Conservation (phyloP, 2,797 vertebrate species). For the Philypnodon macrostomus region DNA sequence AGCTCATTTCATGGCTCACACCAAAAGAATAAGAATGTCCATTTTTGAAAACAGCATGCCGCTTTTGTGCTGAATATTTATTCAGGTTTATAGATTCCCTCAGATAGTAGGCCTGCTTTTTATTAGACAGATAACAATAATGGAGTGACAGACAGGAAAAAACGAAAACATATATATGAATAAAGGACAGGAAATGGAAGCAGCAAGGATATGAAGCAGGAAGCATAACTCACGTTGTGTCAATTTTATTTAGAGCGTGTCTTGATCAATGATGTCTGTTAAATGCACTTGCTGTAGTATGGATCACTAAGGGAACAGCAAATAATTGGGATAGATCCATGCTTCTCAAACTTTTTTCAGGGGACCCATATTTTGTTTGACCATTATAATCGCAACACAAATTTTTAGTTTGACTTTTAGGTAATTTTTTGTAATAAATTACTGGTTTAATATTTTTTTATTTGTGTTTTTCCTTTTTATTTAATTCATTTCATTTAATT, state of each 20-base stretch:
- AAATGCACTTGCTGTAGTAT: background rate
- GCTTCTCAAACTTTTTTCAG: too few relatives aligned
- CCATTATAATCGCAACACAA: too few relatives aligned
- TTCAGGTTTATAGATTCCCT: background rate
- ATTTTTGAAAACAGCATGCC: background rate
- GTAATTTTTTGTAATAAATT: too few relatives aligned
- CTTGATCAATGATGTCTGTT: background rate
- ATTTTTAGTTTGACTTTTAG: too few relatives aligned
- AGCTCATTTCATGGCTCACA: slow-evolving; percentile 36
- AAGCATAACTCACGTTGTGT: background rate
- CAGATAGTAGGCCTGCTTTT: background rate
- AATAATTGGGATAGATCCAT: too few relatives aligned
- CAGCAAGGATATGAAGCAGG: background rate
- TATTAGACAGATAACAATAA: background rate
- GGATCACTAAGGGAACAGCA: too few relatives aligned
- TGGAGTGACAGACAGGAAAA: too few relatives aligned
- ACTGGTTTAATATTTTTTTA: too few relatives aligned
- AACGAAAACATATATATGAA: background rate
- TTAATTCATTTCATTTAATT: too few relatives aligned
- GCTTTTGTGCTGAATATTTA: background rate
- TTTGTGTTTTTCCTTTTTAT: too few relatives aligned
- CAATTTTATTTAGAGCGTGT: background rate
- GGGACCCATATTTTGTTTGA: too few relatives aligned
- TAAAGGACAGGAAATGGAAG: background rate
- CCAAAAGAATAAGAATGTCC: background rate